Percentiles rank a stretch among this genome's conserved stretches.
phyloP scores from a whole-genome alignment of 2,888 invertebrate genomes.

The Isoperla grammatica region DNA sequence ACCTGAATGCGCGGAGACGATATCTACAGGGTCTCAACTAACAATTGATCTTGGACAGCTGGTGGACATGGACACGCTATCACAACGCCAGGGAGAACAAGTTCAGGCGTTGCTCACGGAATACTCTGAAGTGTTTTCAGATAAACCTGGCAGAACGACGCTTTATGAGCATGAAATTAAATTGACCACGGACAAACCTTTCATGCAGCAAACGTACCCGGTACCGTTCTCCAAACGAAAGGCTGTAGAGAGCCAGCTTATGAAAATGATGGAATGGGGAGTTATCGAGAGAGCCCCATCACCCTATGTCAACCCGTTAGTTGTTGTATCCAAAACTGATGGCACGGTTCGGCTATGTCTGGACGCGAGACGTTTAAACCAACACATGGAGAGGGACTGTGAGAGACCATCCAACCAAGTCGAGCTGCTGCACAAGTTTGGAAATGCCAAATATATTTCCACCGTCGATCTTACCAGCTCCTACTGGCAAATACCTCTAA shows the following conservation, averaged over 20 bases:
- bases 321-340: conserved; percentile 36
- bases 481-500: conserved; percentile 35
- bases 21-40: too few species aligned
- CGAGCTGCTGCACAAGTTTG: conserved; percentile 33
- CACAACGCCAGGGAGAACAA: too few species aligned
- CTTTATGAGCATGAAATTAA: conserved; percentile 34
- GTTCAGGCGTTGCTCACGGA: background rate
- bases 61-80: too few species aligned
- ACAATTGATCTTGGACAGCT: too few species aligned
- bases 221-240: conserved; percentile 34
- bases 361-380: conserved; percentile 37
- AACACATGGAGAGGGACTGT: conserved; percentile 35
- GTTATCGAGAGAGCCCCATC: conserved; percentile 36
- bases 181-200: conserved; percentile 30
- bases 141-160: conserved; percentile 28
- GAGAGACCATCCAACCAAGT: conserved; percentile 32
- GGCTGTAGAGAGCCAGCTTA: conserved; percentile 34
- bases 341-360: conserved; percentile 36
- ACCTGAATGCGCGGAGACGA: too few species aligned
- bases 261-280: conserved; percentile 34
- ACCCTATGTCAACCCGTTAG: conserved; percentile 37
- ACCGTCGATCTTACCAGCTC: conserved; percentile 34
- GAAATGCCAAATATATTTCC: conserved; percentile 30
- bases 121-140: background rate
- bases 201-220: conserved; percentile 35